A percentile compares a stretch with the other conserved stretches of the same genome.
Evolutionary conservation across 2,113 vertebrate genomes (phyloP).

Genomic region (Amphiprion percula): DNA sequence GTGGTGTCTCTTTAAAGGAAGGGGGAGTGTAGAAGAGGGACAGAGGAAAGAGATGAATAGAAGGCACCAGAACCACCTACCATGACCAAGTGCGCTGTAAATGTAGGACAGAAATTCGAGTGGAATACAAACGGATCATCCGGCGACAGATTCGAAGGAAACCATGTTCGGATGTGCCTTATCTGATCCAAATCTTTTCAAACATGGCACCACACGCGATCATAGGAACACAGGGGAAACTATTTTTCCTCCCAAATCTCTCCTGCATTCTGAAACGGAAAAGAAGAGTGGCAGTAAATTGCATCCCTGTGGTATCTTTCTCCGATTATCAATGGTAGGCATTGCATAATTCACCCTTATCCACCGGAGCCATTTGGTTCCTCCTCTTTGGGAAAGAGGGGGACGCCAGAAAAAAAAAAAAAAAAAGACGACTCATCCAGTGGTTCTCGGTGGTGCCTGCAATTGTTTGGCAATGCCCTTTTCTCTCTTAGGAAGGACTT

Average conservation of each 20-base stretch:
- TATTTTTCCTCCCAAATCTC: conserved; percentile 67
- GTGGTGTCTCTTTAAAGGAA: conserved; percentile 84
- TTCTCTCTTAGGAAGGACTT: conserved; percentile 76
- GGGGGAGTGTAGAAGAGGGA: conserved; percentile 80
- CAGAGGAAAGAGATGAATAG: conserved; percentile 82
- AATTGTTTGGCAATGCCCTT: conserved; percentile 80
- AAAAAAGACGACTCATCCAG: conserved; percentile 60
- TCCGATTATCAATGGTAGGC: conserved; percentile 75
- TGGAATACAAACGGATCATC: conserved; percentile 73
- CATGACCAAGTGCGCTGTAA: conserved; percentile 80
- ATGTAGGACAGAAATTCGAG: conserved; percentile 80
- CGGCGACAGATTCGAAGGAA: conserved; percentile 62
- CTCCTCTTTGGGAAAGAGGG: conserved; percentile 73
- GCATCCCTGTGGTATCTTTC: conserved; percentile 57
- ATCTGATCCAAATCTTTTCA: conserved; percentile 58
- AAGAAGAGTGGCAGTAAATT: conserved; percentile 69
- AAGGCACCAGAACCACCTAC: conserved; percentile 84
- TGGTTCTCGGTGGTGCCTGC: conserved; percentile 68
- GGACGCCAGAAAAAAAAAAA: conserved; percentile 64
- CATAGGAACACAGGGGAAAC: conserved; percentile 73
- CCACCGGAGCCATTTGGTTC: conserved; percentile 76
- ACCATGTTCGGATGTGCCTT: conserved; percentile 78
- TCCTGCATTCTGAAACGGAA: conserved; percentile 73
- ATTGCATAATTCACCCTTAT: conserved; percentile 82
- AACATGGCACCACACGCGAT: conserved; percentile 53